Evolutionary conservation across 2,113 vertebrate genomes (phyloP).

Genomic region (Ailuropoda melanoleuca): DNA sequence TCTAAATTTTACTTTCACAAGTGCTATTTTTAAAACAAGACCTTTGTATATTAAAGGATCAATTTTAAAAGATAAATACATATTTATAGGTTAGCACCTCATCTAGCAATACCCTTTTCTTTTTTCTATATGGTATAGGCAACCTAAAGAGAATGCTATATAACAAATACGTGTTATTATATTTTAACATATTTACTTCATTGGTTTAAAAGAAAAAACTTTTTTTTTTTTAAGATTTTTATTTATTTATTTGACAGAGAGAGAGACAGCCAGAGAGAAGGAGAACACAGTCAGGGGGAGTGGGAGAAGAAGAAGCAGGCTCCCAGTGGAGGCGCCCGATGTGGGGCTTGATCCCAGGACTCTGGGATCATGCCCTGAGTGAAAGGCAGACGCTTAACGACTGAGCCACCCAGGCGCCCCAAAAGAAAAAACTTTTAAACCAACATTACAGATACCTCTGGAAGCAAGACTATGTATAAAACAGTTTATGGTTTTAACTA

Average conservation of each 20-base stretch:
- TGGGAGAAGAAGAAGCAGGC: too few relatives aligned
- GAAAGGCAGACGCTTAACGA: too few relatives aligned
- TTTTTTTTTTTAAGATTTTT: not conserved
- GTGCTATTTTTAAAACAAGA: constrained; percentile 27
- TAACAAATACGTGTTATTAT: not conserved
- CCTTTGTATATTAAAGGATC: constrained; percentile 25
- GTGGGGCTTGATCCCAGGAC: too few relatives aligned
- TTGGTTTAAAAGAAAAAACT: not conserved
- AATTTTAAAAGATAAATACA: not conserved
- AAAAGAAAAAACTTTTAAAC: not conserved
- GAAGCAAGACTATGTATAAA: constrained; percentile 21
- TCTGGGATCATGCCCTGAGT: too few relatives aligned
- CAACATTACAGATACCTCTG: not conserved
- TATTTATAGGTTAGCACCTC: not conserved
- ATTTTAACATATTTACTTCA: constrained; percentile 42
- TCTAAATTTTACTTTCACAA: constrained; percentile 4
- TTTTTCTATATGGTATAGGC: not conserved
- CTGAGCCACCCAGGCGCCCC: too few relatives aligned
- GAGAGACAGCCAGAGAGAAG: too few relatives aligned
- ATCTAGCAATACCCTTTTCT: not conserved
- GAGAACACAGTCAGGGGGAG: too few relatives aligned
- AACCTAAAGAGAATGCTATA: not conserved
- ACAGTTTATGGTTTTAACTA: not conserved
- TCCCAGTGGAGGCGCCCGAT: too few relatives aligned
- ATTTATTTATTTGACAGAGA: too few relatives aligned